Base-by-base conservation (phyloP, 2,113 vertebrate species). In the Hypocryptadius cinnamomeus region DNA sequence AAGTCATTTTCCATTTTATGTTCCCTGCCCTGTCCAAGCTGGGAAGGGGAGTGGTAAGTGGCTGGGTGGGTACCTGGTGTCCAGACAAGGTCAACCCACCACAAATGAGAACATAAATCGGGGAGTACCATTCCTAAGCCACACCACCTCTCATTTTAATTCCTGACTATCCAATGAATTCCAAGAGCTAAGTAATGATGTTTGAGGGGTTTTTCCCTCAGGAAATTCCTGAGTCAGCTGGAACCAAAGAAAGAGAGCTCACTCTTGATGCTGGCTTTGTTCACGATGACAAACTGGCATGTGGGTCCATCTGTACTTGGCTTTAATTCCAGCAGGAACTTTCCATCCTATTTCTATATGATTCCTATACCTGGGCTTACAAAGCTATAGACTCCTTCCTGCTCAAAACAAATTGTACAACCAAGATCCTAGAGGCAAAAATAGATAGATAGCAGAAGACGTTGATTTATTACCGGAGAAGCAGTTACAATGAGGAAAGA, bases 21-120 rank as follows among this genome's bases (percentile, higher is more conserved):
- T 85, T 47, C 30, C n/a, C 30, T 56, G 8, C 4, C 12, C 9
- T n/a, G n/a, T 65, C 40, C 70, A 20, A n/a, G 22, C 11, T 54
- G 59, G 27, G 30, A 60, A n/a, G 5, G 31, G 19, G n/a, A 47
- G 15, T 54, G 18, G 18, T 5, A 23, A 64, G 69, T 0, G 0
- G n/a, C 3, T 39, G 28, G 30, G n/a, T 71, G 47, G 45, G 33
- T 10, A 72, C 21, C 12, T 27, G 47, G 47, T 8, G 1, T n/a
- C 40, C 19, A 56, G n/a, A 28, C 6, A 28, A 56, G 40, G 12
- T 73, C 50, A 73, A 23, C 15, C 6, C 59, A 40, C 23, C 10
- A 40, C 24, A n/a, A 73, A 24, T 16, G 37, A 19, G 50, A 79
- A 18, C 17, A 42, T 42, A 27, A 71, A 18, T 1, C 8, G 24